Evolutionary conservation across 2,888 invertebrate genomes (phyloP).

Genomic region (Julus scandinavius): DNA sequence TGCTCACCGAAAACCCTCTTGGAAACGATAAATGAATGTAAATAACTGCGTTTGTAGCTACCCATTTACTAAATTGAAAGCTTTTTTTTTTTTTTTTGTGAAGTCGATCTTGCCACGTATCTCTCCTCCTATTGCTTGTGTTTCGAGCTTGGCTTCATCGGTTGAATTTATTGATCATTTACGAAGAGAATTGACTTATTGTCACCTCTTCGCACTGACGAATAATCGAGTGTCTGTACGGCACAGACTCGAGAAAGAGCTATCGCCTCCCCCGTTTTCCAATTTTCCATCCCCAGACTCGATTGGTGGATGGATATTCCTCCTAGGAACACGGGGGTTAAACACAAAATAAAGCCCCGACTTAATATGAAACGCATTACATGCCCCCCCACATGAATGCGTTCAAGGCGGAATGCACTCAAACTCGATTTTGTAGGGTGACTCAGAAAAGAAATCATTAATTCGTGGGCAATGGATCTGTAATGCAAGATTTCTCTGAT

Average conservation of each 20-base stretch:
- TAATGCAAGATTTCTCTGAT: too few species aligned
- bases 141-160: not conserved
- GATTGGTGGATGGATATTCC: not conserved
- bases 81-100: not conserved
- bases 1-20: not conserved
- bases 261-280: not conserved
- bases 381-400: not conserved
- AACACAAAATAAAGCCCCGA: not conserved
- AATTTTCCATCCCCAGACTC: not conserved
- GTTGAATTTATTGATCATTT: slow-evolving; percentile 27
- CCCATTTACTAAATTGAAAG: slow-evolving; percentile 22
- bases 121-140: not conserved
- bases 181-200: slow-evolving; percentile 19
- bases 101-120: not conserved
- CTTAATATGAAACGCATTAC: not conserved
- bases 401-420: not conserved
- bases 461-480: too few species aligned
- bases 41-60: not conserved
- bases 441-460: not conserved
- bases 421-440: not conserved
- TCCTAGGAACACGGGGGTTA: not conserved
- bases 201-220: not conserved
- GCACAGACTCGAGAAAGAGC: not conserved
- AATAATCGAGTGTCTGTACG: slow-evolving; percentile 2
- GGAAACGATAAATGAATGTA: slow-evolving; percentile 17